Base-by-base conservation (phyloP, 2,888 invertebrate genomes). In the Temnothorax unifasciatus region DNA sequence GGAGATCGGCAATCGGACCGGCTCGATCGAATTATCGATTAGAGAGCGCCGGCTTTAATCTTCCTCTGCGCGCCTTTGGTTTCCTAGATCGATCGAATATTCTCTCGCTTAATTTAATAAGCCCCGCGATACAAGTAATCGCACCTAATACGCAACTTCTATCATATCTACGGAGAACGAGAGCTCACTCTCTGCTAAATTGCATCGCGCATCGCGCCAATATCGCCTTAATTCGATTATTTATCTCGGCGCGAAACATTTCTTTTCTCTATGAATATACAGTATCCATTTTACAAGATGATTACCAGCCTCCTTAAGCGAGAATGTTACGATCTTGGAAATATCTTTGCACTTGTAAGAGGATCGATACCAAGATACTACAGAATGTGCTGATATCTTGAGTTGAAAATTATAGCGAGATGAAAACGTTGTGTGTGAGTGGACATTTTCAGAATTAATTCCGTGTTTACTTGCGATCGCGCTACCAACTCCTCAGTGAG, bases 11-110 rank as follows among this genome's bases (percentile, higher is more conserved):
- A 83, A 74, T 86, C 89, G 87, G 18, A 29, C 69, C 29, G 50
- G 86, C 83, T 50, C 82, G 85, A 90, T 86, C 83, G 87, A 86
- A 90, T 90, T 90, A 88, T 91, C 91, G 91, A 87, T 88, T 82
- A 66, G 41, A 76, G 82, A 83, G 83, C 83, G 61, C 66, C n/a
- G 75, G 84, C 84, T 77, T 86, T 76, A 79, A 85, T 85, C 82
- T 76, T 63, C 29, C 59, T 83, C 68, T 38, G 79, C 81, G 83
- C 75, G 68, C 69, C 63, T 68, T 47, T 25, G 61, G 29, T 57
- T 77, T 77, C 64, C 77, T 79, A 79, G 87, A 87, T 85, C 75
- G 86, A 87, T 75, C 71, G 59, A 71, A 86, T 83, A 63, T 66
- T 54, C 11, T n/a, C 52, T 21, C 52, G 29, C 79, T 86, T 88